Conservation (phyloP, 2,797 vertebrate species). For the Mormyrus proboscirostris region DNA sequence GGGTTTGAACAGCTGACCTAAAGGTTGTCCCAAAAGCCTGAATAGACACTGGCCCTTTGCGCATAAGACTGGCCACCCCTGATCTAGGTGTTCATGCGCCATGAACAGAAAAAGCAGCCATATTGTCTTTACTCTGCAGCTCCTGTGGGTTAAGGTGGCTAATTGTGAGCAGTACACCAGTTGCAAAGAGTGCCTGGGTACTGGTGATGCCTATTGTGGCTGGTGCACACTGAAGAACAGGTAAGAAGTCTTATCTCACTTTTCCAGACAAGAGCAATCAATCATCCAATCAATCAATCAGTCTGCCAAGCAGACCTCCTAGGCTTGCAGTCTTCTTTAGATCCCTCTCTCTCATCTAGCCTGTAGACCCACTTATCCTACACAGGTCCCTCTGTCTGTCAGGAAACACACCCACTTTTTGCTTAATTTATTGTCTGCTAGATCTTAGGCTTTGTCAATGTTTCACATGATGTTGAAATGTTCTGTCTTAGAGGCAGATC, state of each 20-base stretch:
- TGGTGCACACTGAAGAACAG: conserved; percentile 93
- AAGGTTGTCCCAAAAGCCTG: neutral
- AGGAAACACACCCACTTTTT: neutral
- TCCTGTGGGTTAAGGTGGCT: conserved; percentile 81
- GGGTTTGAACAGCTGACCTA: neutral
- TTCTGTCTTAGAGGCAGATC: neutral
- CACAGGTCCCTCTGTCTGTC: neutral
- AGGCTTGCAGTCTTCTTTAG: neutral
- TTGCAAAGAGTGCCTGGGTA: conserved; percentile 78
- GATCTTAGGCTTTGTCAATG: neutral
- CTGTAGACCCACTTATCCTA: neutral
- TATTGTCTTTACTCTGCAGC: conserved; percentile 52
- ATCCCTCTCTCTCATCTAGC: neutral
- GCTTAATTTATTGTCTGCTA: neutral
- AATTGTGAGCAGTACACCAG: conserved; percentile 71
- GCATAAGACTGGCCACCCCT: neutral
- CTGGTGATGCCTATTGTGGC: conserved; percentile 83
- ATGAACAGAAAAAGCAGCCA: neutral
- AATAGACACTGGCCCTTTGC: neutral
- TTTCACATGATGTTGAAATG: neutral
- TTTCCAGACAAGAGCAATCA: neutral
- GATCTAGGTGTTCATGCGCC: neutral
- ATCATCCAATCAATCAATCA: neutral
- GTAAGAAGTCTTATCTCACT: conserved; percentile 51
- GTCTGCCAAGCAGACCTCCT: neutral